Evolutionary conservation across 2,113 vertebrate species (phyloP), one percentile per base, ranked within the genome.

Genomic region (Puntigrus tetrazona): DNA sequence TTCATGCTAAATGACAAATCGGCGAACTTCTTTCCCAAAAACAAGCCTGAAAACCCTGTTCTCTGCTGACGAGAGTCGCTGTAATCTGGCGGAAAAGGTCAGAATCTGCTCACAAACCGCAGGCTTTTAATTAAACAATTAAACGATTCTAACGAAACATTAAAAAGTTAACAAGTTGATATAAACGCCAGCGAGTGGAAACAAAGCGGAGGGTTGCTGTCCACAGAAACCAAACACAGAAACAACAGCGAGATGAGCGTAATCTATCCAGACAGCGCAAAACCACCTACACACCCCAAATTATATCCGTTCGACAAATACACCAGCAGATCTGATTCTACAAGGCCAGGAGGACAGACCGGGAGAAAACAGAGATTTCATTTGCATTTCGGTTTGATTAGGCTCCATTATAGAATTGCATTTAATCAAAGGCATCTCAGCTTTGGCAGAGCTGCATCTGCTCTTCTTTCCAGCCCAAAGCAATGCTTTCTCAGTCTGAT

Each of bases 101-200:
- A 78, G 41, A 29, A 61, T 78, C 2, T 78, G 11, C 14, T 0
- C 52, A 61, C 22, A 0, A 27, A 36, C 36, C 36, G 7, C 55
- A 61, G n/a, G 4, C 20, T 18, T 43, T n/a, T n/a, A n/a, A n/a
- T n/a, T 18, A 59, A 27, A 77, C 76, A 43, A 61, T 61, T 78
- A 78, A 41, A 41, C 55, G 43, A 78, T 59, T 78, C 36, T 61
- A 94, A 93, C 92, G 91, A 91, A 89, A 90, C 91, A 89, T 92
- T 95, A 25, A 93, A 94, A 94, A 92, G 93, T 94, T 94, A 94
- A 94, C 88, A 87, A 93, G 90, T 90, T 88, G 90, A 93, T 93
- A 94, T 94, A 95, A 95, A 94, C 92, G 91, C 93, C 92, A 94
- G 83, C 38, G 89, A 90, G 91, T n/a, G 90, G 93, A 93, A 88